Conservation (phyloP, 2,113 vertebrate species). For the Quiscalus mexicanus region DNA sequence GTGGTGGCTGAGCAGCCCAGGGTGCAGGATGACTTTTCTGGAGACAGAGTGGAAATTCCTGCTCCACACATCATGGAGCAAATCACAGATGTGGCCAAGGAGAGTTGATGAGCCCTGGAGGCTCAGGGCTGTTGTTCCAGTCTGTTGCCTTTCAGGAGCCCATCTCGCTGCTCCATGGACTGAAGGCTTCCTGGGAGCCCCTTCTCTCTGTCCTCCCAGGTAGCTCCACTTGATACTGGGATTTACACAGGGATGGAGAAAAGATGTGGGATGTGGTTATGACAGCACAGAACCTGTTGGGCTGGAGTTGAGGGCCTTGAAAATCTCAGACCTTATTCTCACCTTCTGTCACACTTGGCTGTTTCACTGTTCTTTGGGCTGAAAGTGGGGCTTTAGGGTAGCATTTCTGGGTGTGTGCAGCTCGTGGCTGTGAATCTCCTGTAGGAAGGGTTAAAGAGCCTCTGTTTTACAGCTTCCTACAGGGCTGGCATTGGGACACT, state of each 20-base stretch:
- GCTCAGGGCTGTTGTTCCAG: background rate
- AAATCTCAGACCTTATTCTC: background rate
- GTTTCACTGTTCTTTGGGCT: accelerated
- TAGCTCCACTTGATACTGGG: background rate
- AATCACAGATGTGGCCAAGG: constrained; percentile 23
- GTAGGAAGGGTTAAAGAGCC: background rate
- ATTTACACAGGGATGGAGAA: background rate
- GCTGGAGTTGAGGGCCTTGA: background rate
- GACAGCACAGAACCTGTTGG: accelerated
- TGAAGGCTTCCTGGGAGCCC: accelerated
- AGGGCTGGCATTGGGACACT: background rate
- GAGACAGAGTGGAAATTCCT: constrained; percentile 65
- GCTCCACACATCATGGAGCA: constrained; percentile 43
- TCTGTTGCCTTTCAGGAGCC: background rate
- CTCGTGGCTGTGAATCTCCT: background rate
- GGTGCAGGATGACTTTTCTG: constrained; percentile 61
- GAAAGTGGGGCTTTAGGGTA: accelerated
- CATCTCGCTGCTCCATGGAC: accelerated
- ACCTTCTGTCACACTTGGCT: accelerated
- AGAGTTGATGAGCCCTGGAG: background rate
- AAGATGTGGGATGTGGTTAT: background rate
- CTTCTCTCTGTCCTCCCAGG: background rate
- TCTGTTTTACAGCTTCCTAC: background rate
- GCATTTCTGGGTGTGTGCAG: background rate
- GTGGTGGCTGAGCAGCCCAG: constrained; percentile 6